These are phyloP conservation scores for Brachypodius melanocephalos DNA, from an alignment of 2,113 vertebrate species.

Conservation along the genomic window DNA sequence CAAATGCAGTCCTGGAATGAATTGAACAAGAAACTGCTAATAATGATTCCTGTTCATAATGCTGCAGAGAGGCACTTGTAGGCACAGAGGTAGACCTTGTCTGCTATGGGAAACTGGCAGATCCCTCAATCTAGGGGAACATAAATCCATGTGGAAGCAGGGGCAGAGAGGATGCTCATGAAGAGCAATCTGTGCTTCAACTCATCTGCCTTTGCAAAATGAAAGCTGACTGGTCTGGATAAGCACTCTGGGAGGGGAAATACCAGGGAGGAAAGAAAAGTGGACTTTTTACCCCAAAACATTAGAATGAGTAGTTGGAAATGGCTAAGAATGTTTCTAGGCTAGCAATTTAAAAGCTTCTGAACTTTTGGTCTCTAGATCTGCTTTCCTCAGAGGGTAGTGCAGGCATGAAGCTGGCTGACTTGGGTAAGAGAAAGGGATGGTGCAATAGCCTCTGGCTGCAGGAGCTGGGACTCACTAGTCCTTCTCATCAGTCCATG, in stretches of 20 bases:
- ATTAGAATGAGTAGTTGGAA: not conserved
- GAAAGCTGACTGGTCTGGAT: not conserved
- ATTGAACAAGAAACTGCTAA: not conserved
- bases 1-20: not conserved
- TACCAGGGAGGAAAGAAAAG: not conserved
- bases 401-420: not conserved
- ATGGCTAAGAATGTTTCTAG: not conserved
- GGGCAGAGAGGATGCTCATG: not conserved
- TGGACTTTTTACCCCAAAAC: not conserved
- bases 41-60: not conserved
- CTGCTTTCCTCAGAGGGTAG: not conserved
- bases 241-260: not conserved
- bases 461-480: not conserved
- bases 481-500: not conserved
- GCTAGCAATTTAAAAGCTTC: not conserved
- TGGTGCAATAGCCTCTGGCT: not conserved
- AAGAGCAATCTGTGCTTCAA: not conserved
- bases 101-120: rapidly evolving
- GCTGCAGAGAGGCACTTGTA: not conserved
- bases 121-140: not conserved
- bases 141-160: not conserved
- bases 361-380: not conserved
- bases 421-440: not conserved
- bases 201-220: not conserved
- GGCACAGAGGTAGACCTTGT: not conserved